Base-by-base conservation (phyloP, 2,797 vertebrate species). In the Pristis pectinata region DNA sequence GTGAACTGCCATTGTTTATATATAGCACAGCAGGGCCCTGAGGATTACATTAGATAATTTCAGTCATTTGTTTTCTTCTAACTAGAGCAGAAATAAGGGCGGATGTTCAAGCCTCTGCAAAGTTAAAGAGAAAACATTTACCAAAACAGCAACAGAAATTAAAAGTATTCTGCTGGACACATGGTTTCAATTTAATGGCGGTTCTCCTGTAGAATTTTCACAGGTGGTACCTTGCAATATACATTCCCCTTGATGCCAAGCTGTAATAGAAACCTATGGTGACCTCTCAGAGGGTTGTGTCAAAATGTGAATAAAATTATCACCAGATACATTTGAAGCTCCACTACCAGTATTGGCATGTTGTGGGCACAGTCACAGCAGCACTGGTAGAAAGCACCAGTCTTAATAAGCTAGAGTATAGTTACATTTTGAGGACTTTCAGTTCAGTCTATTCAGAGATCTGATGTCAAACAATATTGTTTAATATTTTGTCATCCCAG, bases 61-160 rank as follows among this genome's bases (percentile, higher is more conserved):
- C 59, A 91, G 61, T 67, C 61, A 91, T 37, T 37, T 91, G 34
- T 37, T 91, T 91, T 17, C 87, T 91, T 91, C 61, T 64, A 64
- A 41, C 59, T 22, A 91, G 59, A 91, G 59, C 59, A 67, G 87
- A 91, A 91, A 91, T 37, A 91, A 67, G 8, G 19, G 87, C 17
- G 37, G 87, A 91, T 27, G n/a, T 61, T 37, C 61, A 22, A n/a
- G 19, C 59, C 17, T 64, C 24, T 91, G 59, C 61, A 67, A 67
- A 24, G 37, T 67, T 67, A 67, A 91, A 67, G n/a, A 64, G 87
- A 41, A 91, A 67, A 27, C 19, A 41, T 41, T 91, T 37, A 91
- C 91, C 61, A 91, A 24, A 67, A 41, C 24, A 22, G 8, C n/a
- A 91, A 67, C 37, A 37, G n/a, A 91, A 67, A 24, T 64, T 91